Evolutionary conservation across 2,797 vertebrate species (phyloP).

Genomic region (Megalops cyprinoides): DNA sequence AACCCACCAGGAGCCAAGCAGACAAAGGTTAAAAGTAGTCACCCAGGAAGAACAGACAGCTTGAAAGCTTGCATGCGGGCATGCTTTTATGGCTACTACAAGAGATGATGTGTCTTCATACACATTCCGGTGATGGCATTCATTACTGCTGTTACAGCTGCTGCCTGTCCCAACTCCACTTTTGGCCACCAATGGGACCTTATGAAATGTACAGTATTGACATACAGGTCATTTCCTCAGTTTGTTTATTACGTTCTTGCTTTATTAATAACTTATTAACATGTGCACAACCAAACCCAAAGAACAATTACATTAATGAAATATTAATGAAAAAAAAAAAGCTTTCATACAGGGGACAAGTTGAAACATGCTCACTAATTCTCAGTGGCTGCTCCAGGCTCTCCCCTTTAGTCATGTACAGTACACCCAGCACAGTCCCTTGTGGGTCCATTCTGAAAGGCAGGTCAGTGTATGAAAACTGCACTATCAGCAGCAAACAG

Average conservation of each 20-base stretch:
- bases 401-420: background rate
- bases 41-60: background rate
- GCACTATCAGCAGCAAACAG: background rate
- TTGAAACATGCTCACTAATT: background rate
- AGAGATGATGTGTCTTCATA: background rate
- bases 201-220: background rate
- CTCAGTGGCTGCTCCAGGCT: background rate
- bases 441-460: background rate
- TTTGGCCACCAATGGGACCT: background rate
- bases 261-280: constrained; percentile 6
- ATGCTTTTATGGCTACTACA: background rate
- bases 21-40: background rate
- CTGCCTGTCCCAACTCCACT: background rate
- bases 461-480: background rate
- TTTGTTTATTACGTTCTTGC: background rate
- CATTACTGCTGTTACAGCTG: background rate
- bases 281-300: constrained; percentile 17
- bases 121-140: background rate
- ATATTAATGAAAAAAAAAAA: background rate
- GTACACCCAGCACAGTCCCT: background rate
- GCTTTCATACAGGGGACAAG: background rate
- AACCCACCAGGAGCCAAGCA: too few species aligned
- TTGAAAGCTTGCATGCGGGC: background rate
- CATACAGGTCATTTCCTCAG: background rate
- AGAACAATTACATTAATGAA: background rate